Evolutionary conservation across 2,888 invertebrate species (phyloP).

Genomic region (Celastrina argiolus): DNA sequence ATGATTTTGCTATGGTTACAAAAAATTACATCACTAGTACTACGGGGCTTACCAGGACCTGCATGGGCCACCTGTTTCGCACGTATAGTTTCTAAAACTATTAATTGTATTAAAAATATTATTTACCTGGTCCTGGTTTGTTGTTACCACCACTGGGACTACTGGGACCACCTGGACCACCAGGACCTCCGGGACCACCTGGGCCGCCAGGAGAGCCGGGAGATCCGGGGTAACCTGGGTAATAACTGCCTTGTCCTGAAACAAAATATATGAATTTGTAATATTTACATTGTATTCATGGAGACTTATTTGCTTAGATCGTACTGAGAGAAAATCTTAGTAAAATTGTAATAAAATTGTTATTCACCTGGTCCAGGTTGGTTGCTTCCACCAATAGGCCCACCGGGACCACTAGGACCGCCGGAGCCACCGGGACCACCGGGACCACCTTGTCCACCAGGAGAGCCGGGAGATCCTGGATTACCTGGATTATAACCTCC

Average conservation of each 20-base stretch:
- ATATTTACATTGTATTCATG: too few relatives aligned
- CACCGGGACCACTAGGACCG: conserved; percentile 36
- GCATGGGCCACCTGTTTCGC: too few relatives aligned
- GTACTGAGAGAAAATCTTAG: neutral
- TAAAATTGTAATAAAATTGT: too few relatives aligned
- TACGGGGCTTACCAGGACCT: too few relatives aligned
- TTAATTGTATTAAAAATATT: neutral
- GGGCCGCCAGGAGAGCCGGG: conserved; percentile 33
- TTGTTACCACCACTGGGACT: neutral
- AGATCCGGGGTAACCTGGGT: neutral
- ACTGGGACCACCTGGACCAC: too few relatives aligned
- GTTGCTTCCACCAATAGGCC: neutral
- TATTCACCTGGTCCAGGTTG: conserved; percentile 31
- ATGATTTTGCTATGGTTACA: too few relatives aligned
- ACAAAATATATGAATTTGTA: too few relatives aligned
- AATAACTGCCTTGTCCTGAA: neutral
- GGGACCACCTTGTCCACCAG: conserved; percentile 40
- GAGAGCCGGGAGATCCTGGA: conserved; percentile 32
- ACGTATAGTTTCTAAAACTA: too few relatives aligned
- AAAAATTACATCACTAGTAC: too few relatives aligned
- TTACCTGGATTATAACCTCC: neutral
- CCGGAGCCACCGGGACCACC: conserved; percentile 37
- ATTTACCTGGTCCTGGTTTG: neutral
- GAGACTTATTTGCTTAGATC: too few relatives aligned
- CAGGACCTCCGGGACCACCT: conserved; percentile 4